Base-by-base conservation (phyloP, 2,113 vertebrate species). In the Arizona elegans region DNA sequence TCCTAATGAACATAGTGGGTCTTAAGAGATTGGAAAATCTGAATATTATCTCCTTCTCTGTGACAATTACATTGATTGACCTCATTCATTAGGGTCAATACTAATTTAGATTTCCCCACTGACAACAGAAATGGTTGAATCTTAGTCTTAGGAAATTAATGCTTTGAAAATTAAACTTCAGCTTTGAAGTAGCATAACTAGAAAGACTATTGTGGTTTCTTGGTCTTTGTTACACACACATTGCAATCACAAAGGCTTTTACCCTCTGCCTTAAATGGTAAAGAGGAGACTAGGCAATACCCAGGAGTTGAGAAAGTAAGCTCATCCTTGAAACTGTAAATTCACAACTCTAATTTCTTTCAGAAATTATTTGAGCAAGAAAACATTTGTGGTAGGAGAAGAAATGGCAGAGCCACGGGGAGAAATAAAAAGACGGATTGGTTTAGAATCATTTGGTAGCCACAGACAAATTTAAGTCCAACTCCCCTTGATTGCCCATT, bases 211-310 rank as follows among this genome's bases (percentile, higher is more conserved):
- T 81, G 21, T 8, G 26, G 5, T 26, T 24, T 54, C 17, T n/a
- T 33, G 54, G 11, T n/a, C 26, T 19, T 8, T 43, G 6, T 38
- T 43, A 59, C 5, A 53, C 47, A 10, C 17, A 10, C 26, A 75
- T 53, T 52, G 7, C 8, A 86, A 26, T 86, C 75, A 86, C 6
- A 43, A 3, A n/a, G 17, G 38, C 3, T 33, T 33, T 58, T 47
- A 53, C 33, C 15, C 8, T 65, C 26, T 53, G 75, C 3, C 21
- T 59, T 50, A 21, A 62, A 15, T 87, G 52, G 29, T 53, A 55
- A 29, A 55, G 56, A 59, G 26, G 58, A 90, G 8, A 94, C 56
- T 90, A 92, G 52, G 92, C 50, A 95, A 88, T 56, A 86, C 59
- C n/a, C 8, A 87, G 29, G 89, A 38, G 62, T 23, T 43, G 23